A percentile compares a stretch with the other conserved stretches of the same genome.
Conservation (phyloP, 2,797 vertebrate species). For the Ctenopoma kingsleyae region DNA sequence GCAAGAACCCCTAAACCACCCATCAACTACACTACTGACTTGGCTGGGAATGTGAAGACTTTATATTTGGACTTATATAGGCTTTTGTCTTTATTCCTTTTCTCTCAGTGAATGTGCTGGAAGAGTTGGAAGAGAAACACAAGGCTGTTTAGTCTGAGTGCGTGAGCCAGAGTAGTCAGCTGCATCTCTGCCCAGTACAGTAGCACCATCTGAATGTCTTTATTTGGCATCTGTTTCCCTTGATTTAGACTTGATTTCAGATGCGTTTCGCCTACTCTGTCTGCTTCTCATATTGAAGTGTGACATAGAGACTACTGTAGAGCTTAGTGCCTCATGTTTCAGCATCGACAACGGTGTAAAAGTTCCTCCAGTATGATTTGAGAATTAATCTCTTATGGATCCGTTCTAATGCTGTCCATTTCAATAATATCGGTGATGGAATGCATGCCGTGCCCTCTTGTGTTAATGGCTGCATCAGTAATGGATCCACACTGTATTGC, state of each 20-base stretch:
- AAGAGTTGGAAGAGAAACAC: slow-evolving; percentile 79
- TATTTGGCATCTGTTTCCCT: slow-evolving; percentile 83
- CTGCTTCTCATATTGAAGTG: slow-evolving; percentile 70
- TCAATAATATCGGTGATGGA: slow-evolving; percentile 80
- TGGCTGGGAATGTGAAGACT: slow-evolving; percentile 84
- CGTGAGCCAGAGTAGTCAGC: slow-evolving; percentile 78
- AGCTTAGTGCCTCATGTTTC: slow-evolving; percentile 48
- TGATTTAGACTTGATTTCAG: slow-evolving; percentile 75
- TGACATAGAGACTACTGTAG: slow-evolving; percentile 47
- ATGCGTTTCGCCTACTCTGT: slow-evolving; percentile 68
- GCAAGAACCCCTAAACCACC: slow-evolving; percentile 84
- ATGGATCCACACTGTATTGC: slow-evolving; percentile 83
- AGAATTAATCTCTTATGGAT: slow-evolving; percentile 81
- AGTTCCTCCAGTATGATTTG: slow-evolving; percentile 51
- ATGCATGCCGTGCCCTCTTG: slow-evolving; percentile 75
- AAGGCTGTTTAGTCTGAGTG: slow-evolving; percentile 82
- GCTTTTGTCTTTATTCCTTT: slow-evolving; percentile 78
- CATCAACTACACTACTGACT: slow-evolving; percentile 84
- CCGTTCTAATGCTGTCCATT: slow-evolving; percentile 78
- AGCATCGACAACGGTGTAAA: slow-evolving; percentile 52
- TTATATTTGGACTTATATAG: slow-evolving; percentile 84
- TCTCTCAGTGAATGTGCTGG: slow-evolving; percentile 71
- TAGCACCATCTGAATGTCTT: slow-evolving; percentile 83
- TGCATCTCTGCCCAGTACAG: slow-evolving; percentile 82
- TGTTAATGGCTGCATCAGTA: slow-evolving; percentile 81